These are phyloP conservation scores for Pyrochroa serraticornis DNA, from an alignment of 2,888 invertebrate genomes.

Conservation along the genomic window DNA sequence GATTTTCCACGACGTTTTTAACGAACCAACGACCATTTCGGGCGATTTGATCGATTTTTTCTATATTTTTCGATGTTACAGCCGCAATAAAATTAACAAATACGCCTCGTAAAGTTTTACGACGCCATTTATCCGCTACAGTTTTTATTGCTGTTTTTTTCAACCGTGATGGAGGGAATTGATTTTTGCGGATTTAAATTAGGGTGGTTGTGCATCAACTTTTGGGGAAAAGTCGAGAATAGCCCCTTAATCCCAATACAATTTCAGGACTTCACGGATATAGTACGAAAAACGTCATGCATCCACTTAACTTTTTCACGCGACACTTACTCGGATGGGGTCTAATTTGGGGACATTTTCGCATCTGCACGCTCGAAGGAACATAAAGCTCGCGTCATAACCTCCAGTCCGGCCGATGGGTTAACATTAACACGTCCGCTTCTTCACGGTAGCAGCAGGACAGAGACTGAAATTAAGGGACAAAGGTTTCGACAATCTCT, in stretches of 20 bases:
- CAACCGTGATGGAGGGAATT: conserved; percentile 1
- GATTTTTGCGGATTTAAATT: conserved; percentile 19
- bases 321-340: conserved; percentile 1
- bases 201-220: conserved; percentile 1
- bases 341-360: conserved; percentile 9
- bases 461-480: too few species aligned
- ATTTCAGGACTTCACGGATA: conserved; percentile 18
- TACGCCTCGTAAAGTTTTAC: conserved; percentile 11
- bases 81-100: conserved; percentile 13
- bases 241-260: conserved; percentile 29
- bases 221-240: conserved; percentile 6
- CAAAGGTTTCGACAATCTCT: too few species aligned
- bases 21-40: too few species aligned
- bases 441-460: too few species aligned
- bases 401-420: too few species aligned
- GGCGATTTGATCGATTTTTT: too few species aligned
- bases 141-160: conserved; percentile 5
- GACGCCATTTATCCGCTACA: conserved; percentile 1
- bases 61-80: background rate
- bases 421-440: too few species aligned
- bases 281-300: conserved; percentile 14
- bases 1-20: too few species aligned
- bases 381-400: too few species aligned
- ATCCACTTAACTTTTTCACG: conserved; percentile 19
- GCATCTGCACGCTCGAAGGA: too few species aligned